Conservation (phyloP, 2,888 invertebrate species). For the Xanthia togata region DNA sequence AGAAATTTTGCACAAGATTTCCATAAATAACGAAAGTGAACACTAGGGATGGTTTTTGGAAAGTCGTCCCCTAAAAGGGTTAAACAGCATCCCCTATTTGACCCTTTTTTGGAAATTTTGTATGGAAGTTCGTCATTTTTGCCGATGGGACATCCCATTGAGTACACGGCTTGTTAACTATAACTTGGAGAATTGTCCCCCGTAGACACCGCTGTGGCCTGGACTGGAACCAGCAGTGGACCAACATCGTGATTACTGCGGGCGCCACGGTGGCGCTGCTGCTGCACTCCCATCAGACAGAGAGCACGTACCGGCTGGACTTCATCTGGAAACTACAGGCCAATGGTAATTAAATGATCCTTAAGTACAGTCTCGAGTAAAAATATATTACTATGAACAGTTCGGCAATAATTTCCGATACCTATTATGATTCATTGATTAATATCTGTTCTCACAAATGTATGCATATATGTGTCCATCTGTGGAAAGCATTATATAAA, state of each 20-base stretch:
- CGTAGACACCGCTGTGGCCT: conserved; percentile 77
- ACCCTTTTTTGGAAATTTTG: no score
- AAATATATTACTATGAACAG: not conserved
- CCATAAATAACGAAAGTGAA: not conserved
- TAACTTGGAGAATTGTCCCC: not conserved
- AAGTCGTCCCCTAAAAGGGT: not conserved
- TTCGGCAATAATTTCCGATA: not conserved
- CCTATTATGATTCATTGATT: not conserved
- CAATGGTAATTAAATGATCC: conserved; percentile 90
- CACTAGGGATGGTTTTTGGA: not conserved
- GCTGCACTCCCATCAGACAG: conserved; percentile 98
- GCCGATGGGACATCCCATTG: no score
- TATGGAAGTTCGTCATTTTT: not conserved
- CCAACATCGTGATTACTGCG: conserved; percentile 92
- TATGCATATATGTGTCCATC: not conserved
- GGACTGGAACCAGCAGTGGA: conserved; percentile 84
- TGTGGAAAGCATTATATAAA: not conserved
- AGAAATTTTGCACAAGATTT: not conserved
- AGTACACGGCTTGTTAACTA: not conserved
- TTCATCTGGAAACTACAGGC: conserved; percentile 99
- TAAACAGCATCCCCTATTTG: no score
- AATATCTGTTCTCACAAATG: not conserved
- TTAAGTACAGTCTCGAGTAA: not conserved
- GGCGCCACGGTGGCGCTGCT: conserved; percentile 95
- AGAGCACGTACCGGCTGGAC: conserved; percentile 98